phyloP scores from a whole-genome alignment of 2,888 invertebrate species.

The Drosophila anomalipes region DNA sequence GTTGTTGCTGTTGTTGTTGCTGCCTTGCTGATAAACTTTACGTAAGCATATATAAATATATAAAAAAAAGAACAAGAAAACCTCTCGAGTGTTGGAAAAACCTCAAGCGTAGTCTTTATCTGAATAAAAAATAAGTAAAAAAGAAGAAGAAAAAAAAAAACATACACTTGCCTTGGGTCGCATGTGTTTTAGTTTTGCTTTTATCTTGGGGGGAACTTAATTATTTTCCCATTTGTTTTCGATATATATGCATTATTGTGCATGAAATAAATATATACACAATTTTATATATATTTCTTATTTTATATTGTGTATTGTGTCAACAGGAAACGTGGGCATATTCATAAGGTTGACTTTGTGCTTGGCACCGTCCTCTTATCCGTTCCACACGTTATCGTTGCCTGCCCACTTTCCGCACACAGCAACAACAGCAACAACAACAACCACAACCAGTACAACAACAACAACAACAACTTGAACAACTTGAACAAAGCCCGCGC shows the following conservation, averaged over 20 bases:
- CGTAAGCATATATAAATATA: constrained; percentile 43
- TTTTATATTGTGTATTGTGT: constrained; percentile 57
- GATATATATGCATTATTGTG: constrained; percentile 19
- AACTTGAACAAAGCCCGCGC: constrained; percentile 28
- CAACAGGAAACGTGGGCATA: constrained; percentile 75
- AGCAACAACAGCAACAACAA: constrained; percentile 10
- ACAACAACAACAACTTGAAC: constrained; percentile 8
- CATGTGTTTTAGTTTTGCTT: constrained; percentile 33
- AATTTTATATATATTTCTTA: constrained; percentile 5
- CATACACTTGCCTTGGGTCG: constrained; percentile 1
- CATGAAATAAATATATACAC: not conserved
- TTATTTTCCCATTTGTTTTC: constrained; percentile 58
- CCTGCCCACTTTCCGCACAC: constrained; percentile 58
- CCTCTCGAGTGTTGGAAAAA: constrained; percentile 51
- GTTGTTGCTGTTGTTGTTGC: constrained; percentile 43
- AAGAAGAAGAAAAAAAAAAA: constrained; percentile 1
- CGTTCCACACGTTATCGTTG: constrained; percentile 60
- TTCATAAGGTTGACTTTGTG: constrained; percentile 58
- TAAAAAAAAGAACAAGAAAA: constrained; percentile 28
- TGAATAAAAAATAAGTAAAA: constrained; percentile 18
- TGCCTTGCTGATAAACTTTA: constrained; percentile 64
- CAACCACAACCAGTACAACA: constrained; percentile 3
- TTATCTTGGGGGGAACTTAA: constrained; percentile 49
- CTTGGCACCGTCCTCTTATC: constrained; percentile 55
- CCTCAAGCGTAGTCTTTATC: constrained; percentile 46